These are phyloP conservation scores for Euura saliciscinereae DNA, from an alignment of 1,140 invertebrate species.

Conservation along the genomic window DNA sequence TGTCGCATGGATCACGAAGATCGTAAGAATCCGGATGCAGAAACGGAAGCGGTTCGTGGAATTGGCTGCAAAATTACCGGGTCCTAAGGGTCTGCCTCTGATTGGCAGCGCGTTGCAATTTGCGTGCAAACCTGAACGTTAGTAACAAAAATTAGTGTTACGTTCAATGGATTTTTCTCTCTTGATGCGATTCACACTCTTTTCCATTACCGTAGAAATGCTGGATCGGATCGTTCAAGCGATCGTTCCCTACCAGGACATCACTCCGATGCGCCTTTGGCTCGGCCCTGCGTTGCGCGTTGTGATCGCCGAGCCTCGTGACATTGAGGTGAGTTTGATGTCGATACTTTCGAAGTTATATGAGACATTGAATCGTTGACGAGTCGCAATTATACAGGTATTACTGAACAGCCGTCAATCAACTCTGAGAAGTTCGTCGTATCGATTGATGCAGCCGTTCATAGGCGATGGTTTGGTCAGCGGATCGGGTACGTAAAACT, in stretches of 20 bases:
- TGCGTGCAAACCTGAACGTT: constrained; percentile 32
- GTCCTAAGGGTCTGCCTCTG: constrained; percentile 52
- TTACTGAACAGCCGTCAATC: constrained; percentile 45
- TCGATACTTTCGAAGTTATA: constrained; percentile 1
- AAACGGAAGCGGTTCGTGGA: too few relatives aligned
- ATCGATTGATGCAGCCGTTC: constrained; percentile 50
- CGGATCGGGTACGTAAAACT: constrained; percentile 46
- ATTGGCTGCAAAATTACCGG: constrained; percentile 38
- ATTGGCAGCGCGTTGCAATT: constrained; percentile 51
- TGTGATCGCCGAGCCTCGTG: constrained; percentile 51
- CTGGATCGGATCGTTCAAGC: constrained; percentile 36
- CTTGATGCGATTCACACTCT: constrained; percentile 3
- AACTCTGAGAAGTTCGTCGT: constrained; percentile 47
- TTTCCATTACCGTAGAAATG: constrained; percentile 40
- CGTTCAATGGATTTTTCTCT: too few relatives aligned
- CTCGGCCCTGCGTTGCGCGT: constrained; percentile 54
- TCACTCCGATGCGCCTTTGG: constrained; percentile 52
- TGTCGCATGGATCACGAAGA: too few relatives aligned
- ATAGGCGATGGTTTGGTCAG: constrained; percentile 50
- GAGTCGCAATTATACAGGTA: constrained; percentile 32
- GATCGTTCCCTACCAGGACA: constrained; percentile 27
- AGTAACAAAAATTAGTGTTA: background rate
- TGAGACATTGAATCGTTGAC: too few relatives aligned
- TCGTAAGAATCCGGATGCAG: too few relatives aligned
- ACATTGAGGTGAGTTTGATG: constrained; percentile 50